Base-by-base conservation (phyloP, 2,113 vertebrate species). In the Panthera leo region DNA sequence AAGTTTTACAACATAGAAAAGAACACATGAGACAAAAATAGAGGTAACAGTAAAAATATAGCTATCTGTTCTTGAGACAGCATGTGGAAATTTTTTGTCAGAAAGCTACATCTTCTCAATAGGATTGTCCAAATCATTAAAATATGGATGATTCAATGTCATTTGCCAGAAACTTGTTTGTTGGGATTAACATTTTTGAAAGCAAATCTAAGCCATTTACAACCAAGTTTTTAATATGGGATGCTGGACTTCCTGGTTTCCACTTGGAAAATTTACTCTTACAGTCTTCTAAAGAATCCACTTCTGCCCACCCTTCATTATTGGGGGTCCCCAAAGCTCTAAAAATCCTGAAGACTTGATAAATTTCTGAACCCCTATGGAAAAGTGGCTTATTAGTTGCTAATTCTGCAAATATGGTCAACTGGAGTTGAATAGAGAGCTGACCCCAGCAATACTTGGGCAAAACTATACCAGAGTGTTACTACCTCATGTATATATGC, bases 241-340 rank as follows among this genome's bases (percentile, higher is more conserved):
- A 98, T 4, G 98, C 97, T 42, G 99, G 98, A 92, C 98, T 99
- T 48, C 99, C 99, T 34, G 98, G 97, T 98, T 99, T 99, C 99
- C 99, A 99, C 96, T 99, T 99, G 5, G 99, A 99, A 95, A 99
- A 99, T 0, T 99, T 99, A 98, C 99, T 99, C 89, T 99, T 99
- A n/a, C 99, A 99, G 94, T 99, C 99, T 25, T 99, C 99, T 76
- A 99, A 98, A 0, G 99, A 99, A 97, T 99, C 99, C 6, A 99
- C 99, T 2, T 99, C 99, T 5, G 99, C 99, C 99, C 99, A 99
- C 10, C 99, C 99, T 1, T 99, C 99, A 3, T 99, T 99, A 97
- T 99, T 99, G 27, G 25, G 99, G 99, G 3, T 99, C 99, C 48
- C 99, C 99, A 99, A 97, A 86, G 99, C 99, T 98, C 99, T 99